phyloP scores from a whole-genome alignment of 2,797 vertebrate species.

The Ctenopoma multispine region DNA sequence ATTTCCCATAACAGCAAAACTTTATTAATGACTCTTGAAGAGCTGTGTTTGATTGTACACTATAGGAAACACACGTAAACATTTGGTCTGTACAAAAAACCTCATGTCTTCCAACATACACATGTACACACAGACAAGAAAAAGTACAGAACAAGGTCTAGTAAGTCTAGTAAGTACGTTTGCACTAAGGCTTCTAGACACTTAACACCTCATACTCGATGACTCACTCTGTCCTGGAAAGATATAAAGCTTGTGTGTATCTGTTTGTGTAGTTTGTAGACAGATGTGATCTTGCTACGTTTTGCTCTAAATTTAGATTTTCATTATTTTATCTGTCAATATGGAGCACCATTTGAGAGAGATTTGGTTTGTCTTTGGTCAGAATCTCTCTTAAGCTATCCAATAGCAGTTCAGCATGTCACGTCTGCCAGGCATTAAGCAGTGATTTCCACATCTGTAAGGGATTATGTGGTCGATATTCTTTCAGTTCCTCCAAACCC shows the following conservation, averaged over 20 bases:
- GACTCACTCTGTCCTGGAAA: slow-evolving; percentile 25
- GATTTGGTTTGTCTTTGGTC: slow-evolving; percentile 50
- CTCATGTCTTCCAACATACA: slow-evolving; percentile 21
- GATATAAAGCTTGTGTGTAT: slow-evolving; percentile 12
- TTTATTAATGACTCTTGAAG: slow-evolving; percentile 66
- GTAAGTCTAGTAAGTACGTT: slow-evolving; percentile 12
- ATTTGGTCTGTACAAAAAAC: slow-evolving; percentile 29
- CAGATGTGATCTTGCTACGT: slow-evolving; percentile 30
- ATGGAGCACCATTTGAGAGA: slow-evolving; percentile 31
- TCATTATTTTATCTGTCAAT: slow-evolving; percentile 31
- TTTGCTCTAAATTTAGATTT: slow-evolving; percentile 51
- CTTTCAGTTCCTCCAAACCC: slow-evolving; percentile 51
- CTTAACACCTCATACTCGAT: background rate
- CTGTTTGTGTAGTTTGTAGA: slow-evolving; percentile 38
- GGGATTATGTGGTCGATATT: slow-evolving; percentile 73
- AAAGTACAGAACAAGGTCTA: background rate
- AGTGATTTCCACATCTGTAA: slow-evolving; percentile 70
- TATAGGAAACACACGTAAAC: slow-evolving; percentile 53
- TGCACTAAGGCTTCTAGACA: slow-evolving; percentile 13
- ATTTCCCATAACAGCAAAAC: slow-evolving; percentile 56
- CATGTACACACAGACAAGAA: slow-evolving; percentile 27
- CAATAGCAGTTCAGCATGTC: slow-evolving; percentile 58
- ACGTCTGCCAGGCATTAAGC: slow-evolving; percentile 58
- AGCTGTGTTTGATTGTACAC: slow-evolving; percentile 66
- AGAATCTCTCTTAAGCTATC: slow-evolving; percentile 35